Conservation (phyloP, 2,113 vertebrate genomes). For the Leptobrachium ailaonicum region DNA sequence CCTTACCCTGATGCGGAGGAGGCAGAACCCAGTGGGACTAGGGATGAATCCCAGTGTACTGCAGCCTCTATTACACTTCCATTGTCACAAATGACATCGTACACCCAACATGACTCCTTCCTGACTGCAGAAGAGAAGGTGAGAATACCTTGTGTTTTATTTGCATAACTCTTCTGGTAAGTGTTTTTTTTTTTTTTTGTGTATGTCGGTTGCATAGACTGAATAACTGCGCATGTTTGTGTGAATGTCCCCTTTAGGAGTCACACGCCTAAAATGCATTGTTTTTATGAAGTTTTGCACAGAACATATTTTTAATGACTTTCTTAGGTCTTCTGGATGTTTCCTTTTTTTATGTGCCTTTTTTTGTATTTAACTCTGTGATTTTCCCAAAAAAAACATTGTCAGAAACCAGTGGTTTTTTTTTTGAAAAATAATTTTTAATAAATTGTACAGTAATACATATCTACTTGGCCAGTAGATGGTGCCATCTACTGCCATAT, state of each 20-base stretch:
- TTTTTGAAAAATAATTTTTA: too few species aligned
- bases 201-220: conserved; percentile 2
- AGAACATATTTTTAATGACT: too few species aligned
- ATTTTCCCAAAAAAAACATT: too few species aligned
- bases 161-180: background rate
- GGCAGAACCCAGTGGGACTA: conserved; percentile 37
- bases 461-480: too few species aligned
- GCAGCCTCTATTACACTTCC: conserved; percentile 40
- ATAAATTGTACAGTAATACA: too few species aligned
- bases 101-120: conserved; percentile 27
- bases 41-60: conserved; percentile 41
- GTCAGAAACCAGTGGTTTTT: too few species aligned
- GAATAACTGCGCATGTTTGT: background rate
- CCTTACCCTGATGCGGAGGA: conserved; percentile 23
- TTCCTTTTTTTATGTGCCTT: too few species aligned
- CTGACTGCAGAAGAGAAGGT: conserved; percentile 35
- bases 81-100: conserved; percentile 40
- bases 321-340: too few species aligned
- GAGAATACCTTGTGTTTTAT: conserved; percentile 10
- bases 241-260: background rate
- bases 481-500: too few species aligned
- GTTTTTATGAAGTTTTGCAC: too few species aligned
- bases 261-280: background rate
- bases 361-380: too few species aligned
- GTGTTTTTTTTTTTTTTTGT: background rate